Evolutionary conservation across 2,797 vertebrate genomes (phyloP).

Genomic region (Leptodactylus fallax): DNA sequence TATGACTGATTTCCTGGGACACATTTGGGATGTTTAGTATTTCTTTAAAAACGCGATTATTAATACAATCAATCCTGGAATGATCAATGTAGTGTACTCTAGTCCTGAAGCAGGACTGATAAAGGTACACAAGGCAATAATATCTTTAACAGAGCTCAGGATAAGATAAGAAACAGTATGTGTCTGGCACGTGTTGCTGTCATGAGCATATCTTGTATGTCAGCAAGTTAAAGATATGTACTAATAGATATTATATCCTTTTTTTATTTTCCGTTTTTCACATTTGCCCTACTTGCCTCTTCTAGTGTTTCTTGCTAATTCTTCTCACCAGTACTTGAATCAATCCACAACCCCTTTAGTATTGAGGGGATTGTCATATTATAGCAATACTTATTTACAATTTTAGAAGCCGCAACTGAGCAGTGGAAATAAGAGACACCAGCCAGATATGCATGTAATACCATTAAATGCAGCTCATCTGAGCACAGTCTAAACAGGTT

Average conservation of each 20-base stretch:
- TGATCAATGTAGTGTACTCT: not conserved
- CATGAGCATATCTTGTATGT: constrained; percentile 29
- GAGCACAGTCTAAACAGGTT: too few relatives aligned
- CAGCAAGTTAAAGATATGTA: not conserved
- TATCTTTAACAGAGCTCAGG: constrained; percentile 7
- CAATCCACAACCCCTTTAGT: not conserved
- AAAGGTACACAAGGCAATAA: constrained; percentile 4
- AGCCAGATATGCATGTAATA: too few relatives aligned
- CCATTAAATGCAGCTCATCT: too few relatives aligned
- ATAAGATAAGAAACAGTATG: constrained; percentile 55
- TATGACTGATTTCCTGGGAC: not conserved
- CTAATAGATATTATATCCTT: constrained; percentile 20
- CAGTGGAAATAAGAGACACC: too few relatives aligned
- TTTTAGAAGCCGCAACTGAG: too few relatives aligned
- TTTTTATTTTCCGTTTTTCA: not conserved
- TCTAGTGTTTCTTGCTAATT: not conserved
- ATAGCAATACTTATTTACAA: too few relatives aligned
- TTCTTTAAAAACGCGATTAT: not conserved
- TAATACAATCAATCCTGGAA: not conserved
- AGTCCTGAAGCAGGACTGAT: constrained; percentile 25
- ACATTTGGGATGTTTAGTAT: not conserved
- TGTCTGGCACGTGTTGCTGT: constrained; percentile 57
- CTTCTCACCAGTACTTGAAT: not conserved
- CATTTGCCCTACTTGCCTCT: not conserved
- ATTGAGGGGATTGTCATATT: not conserved